Evolutionary conservation across 2,888 invertebrate genomes (phyloP).

Genomic region (Zaprionus obscuricornis): DNA sequence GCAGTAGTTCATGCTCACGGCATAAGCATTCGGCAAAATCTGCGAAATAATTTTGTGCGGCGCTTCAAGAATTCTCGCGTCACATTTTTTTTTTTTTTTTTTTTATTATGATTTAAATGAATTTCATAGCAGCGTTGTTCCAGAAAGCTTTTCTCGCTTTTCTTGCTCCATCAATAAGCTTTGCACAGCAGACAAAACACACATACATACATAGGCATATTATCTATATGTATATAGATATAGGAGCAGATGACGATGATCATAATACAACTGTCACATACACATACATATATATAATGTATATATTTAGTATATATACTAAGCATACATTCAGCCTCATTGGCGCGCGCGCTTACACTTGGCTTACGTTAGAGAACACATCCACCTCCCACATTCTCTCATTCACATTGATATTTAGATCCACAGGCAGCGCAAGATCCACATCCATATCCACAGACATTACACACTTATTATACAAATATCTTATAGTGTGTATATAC

Average conservation of each 20-base stretch:
- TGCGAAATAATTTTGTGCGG: conserved; percentile 27
- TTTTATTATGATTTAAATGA: conserved; percentile 76
- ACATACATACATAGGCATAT: neutral
- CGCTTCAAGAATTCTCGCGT: conserved; percentile 52
- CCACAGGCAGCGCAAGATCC: too few relatives aligned
- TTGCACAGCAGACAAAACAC: conserved; percentile 7
- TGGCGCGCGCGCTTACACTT: conserved; percentile 62
- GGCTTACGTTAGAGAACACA: conserved; percentile 43
- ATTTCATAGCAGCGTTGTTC: conserved; percentile 66
- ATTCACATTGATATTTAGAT: conserved; percentile 37
- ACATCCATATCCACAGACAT: too few relatives aligned
- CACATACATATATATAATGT: conserved; percentile 30
- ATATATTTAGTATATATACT: conserved; percentile 47
- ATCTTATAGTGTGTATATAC: conserved; percentile 48
- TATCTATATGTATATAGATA: neutral
- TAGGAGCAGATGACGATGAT: conserved; percentile 7
- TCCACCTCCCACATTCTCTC: conserved; percentile 49
- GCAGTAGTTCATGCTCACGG: conserved; percentile 15
- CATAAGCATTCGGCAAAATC: conserved; percentile 5
- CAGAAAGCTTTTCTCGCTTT: conserved; percentile 27
- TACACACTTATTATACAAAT: too few relatives aligned
- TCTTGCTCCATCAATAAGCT: conserved; percentile 34
- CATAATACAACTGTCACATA: conserved; percentile 35
- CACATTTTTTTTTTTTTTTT: too few relatives aligned
- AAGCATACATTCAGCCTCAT: conserved; percentile 64